Evolutionary conservation across 64 coral and sea anemone genomes (phyloP).

Genomic region (Porites australiensis): DNA sequence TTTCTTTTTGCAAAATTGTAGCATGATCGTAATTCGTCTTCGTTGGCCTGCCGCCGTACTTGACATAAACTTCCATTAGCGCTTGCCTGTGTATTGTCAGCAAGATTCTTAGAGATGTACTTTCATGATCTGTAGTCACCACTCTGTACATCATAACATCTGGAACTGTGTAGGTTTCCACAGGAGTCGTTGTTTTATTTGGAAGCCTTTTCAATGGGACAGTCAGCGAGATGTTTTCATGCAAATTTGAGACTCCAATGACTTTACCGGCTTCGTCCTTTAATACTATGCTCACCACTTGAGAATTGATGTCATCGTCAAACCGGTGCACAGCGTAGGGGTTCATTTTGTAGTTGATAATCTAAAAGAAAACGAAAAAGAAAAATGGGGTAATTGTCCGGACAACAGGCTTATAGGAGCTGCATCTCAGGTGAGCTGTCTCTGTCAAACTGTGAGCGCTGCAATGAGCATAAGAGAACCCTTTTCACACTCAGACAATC

Average conservation of each 20-base stretch:
- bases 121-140: background rate
- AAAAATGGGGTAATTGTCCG: background rate
- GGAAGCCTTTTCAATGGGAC: background rate
- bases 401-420: too few relatives aligned
- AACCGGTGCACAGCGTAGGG: background rate
- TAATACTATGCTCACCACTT: background rate
- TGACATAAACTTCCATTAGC: slow-evolving; percentile 2
- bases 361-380: background rate
- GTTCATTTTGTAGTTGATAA: slow-evolving; percentile 14
- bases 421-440: too few relatives aligned
- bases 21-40: slow-evolving; percentile 7
- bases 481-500: too few relatives aligned
- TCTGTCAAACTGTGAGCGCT: too few relatives aligned
- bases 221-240: background rate
- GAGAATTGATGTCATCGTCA: background rate
- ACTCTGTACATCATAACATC: background rate
- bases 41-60: background rate
- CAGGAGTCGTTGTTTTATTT: background rate
- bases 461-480: too few relatives aligned
- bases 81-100: background rate
- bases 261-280: slow-evolving; percentile 11
- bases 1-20: background rate
- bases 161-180: background rate
- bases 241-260: background rate
- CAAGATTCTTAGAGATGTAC: background rate